A percentile compares a stretch with the other conserved stretches of the same genome.
Evolutionary conservation across 30 jellyfish, hydroid and myxozoan species (phyloP).

Genomic region (Aurelia coerulea): DNA sequence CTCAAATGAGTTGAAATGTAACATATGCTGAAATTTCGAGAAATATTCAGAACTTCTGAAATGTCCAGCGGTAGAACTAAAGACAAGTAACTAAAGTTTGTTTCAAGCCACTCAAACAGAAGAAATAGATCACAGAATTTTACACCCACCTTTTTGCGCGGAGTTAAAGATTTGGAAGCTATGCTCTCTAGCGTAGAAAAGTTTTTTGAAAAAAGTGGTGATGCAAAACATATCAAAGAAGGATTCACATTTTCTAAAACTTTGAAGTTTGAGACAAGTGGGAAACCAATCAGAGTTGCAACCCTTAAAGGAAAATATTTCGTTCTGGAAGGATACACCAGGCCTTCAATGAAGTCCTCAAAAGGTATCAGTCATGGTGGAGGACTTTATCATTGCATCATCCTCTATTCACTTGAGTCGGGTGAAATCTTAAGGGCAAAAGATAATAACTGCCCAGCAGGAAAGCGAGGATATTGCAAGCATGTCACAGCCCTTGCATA

Average conservation of each 20-base stretch:
- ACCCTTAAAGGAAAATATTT: no score
- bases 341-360: constrained; percentile 12
- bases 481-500: constrained; percentile 22
- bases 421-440: constrained; percentile 18
- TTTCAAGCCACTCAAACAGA: no score
- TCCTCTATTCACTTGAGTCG: neutral
- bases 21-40: no score
- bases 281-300: neutral
- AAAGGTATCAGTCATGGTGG: constrained; percentile 16
- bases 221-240: neutral
- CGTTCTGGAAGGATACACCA: constrained; percentile 30
- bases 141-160: no score
- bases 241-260: constrained; percentile 9
- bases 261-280: constrained; percentile 19
- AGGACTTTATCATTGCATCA: constrained; percentile 12
- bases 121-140: no score
- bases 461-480: constrained; percentile 21
- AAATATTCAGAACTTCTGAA: no score
- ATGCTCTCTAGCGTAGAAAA: constrained; percentile 16
- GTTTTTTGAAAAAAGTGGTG: neutral
- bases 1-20: no score
- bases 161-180: no score
- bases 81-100: no score
- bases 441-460: constrained; percentile 19
- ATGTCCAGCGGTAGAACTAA: no score